Percentiles rank a stretch among this genome's conserved stretches.
These are phyloP conservation scores for Drosophila borealis DNA, from an alignment of 2,888 invertebrate species.

Conservation along the genomic window DNA sequence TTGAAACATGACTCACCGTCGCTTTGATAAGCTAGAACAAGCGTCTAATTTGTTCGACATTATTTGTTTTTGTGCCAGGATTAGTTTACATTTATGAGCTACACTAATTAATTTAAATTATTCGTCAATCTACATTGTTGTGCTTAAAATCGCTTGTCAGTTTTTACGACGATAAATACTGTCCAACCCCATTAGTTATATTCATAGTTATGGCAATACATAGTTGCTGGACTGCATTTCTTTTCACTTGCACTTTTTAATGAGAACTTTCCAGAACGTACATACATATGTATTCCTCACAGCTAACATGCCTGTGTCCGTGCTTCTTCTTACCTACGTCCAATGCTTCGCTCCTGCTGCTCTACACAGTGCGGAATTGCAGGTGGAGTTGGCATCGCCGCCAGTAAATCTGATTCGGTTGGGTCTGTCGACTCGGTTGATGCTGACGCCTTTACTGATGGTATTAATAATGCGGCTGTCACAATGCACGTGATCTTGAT, in stretches of 20 bases:
- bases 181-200: too few relatives aligned
- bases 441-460: conserved; percentile 33
- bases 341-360: conserved; percentile 80
- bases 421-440: conserved; percentile 30
- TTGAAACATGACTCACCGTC: conserved; percentile 66
- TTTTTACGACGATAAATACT: not conserved
- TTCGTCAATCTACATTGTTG: not conserved
- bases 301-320: not conserved
- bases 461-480: conserved; percentile 58
- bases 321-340: conserved; percentile 79
- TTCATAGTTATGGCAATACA: conserved; percentile 4
- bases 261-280: conserved; percentile 35
- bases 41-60: conserved; percentile 31
- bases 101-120: conserved; percentile 16
- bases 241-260: conserved; percentile 1
- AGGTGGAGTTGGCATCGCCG: conserved; percentile 53
- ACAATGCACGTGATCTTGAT: conserved; percentile 80
- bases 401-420: conserved; percentile 41
- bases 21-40: conserved; percentile 54
- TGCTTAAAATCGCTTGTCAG: not conserved
- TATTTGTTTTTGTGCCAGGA: conserved; percentile 17
- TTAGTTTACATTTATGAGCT: conserved; percentile 7
- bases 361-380: conserved; percentile 81
- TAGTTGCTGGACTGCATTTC: not conserved
- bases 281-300: conserved; percentile 1